Evolutionary conservation across 2,113 vertebrate species (phyloP), one percentile per base, ranked within the genome.

Genomic region (Agelaius phoeniceus): DNA sequence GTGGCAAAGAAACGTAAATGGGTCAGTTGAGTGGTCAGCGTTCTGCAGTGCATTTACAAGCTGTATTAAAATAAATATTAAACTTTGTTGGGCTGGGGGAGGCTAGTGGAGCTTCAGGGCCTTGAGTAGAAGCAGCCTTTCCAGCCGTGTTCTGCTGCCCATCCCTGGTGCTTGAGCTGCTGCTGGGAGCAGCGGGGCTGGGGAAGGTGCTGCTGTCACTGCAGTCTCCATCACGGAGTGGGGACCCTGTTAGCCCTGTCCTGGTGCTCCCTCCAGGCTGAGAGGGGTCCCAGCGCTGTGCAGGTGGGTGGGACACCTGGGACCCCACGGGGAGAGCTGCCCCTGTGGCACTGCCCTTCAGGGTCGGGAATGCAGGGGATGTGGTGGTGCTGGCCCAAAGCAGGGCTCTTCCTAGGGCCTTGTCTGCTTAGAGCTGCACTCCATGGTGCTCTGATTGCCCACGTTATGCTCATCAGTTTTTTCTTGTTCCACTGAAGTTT

Each of bases 141-240:
- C 23, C 44, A 13, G 24, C 58, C 10, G 5, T 13, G 19, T 39
- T 52, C 33, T 83, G 78, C 78, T 39, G 54, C 14, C 4, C 10
- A 1, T 49, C 12, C 18, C 6, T 0, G 0, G 13, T 18, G 41
- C 16, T 0, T 52, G 13, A 30, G 85, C 26, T 30, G 33, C 63
- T 58, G 67, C 58, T 44, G 52, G n/a, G 24, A 49, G 69, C 13
- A 61, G 15, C 3, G 21, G 66, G 18, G 26, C 44, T 72, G 66
- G 35, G 24, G 18, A 14, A 28, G 81, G 15, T 35, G 28, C 52
- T 59, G 28, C 20, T 44, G 4, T 9, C 31, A 1, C 16, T 66
- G 85, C 37, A 27, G 63, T 57, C 22, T 49, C 41, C 65, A 7
- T 22, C 31, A 1, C 0, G 0, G 39, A 3, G 37, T 19, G 1